phyloP scores from a whole-genome alignment of 2,113 vertebrate species.

The Bufo gargarizans region DNA sequence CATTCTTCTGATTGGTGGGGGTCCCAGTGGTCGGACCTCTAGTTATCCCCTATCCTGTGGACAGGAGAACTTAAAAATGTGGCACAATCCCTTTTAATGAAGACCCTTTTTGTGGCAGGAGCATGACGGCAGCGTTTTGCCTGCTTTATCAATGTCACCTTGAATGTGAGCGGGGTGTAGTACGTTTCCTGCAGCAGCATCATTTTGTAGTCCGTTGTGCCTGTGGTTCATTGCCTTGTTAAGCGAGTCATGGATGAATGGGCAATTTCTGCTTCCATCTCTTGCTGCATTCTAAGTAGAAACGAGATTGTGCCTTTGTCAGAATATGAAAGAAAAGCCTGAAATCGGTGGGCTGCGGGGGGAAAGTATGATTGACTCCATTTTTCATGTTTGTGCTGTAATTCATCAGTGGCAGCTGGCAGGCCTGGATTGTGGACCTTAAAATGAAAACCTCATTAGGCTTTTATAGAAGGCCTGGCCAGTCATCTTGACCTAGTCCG shows the following conservation, averaged over 20 bases:
- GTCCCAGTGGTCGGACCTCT: too few relatives aligned
- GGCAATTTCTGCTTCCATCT: conserved; percentile 18
- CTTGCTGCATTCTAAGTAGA: conserved; percentile 38
- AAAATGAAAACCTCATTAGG: not conserved
- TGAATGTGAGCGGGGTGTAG: accelerated
- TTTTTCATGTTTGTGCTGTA: not conserved
- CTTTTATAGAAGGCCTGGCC: conserved; percentile 14
- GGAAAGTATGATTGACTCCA: not conserved
- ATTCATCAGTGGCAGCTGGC: not conserved
- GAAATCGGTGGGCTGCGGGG: not conserved
- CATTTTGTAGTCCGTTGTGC: conserved; percentile 3
- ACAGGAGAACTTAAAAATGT: too few relatives aligned
- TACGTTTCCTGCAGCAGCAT: not conserved
- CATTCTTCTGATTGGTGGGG: too few relatives aligned
- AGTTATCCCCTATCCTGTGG: too few relatives aligned
- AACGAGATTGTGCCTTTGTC: conserved; percentile 39
- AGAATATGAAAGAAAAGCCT: conserved; percentile 20
- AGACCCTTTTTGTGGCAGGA: not conserved
- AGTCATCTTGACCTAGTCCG: conserved; percentile 50
- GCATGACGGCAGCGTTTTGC: not conserved
- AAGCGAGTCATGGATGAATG: not conserved
- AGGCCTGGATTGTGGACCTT: conserved; percentile 55
- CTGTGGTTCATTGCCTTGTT: conserved; percentile 22
- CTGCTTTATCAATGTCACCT: conserved; percentile 46
- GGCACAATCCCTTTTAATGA: not conserved